Evolutionary conservation across 2,113 vertebrate genomes (phyloP).

Genomic region (Rhizomys pruinosus): DNA sequence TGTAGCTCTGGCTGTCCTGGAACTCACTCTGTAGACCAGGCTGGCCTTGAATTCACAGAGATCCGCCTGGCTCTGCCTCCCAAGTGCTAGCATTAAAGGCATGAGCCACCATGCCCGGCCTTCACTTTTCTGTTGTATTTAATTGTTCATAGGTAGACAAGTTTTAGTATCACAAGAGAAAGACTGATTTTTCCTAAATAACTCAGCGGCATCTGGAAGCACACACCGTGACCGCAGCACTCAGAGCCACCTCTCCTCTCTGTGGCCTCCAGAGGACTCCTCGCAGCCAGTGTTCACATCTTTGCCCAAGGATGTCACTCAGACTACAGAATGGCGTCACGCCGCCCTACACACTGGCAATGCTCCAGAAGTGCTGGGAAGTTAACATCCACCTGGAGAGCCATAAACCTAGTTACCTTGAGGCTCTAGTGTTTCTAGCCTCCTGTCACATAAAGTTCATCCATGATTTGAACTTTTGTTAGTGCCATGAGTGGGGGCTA

Average conservation of each 20-base stretch:
- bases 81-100: too few species aligned
- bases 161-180: conserved; percentile 8
- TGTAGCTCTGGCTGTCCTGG: too few species aligned
- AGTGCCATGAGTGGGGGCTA: background rate
- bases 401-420: background rate
- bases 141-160: background rate
- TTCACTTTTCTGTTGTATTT: background rate
- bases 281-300: background rate
- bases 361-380: background rate
- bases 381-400: background rate
- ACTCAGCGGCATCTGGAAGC: background rate
- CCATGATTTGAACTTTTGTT: background rate
- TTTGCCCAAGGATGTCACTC: background rate
- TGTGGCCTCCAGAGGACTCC: background rate
- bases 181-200: background rate
- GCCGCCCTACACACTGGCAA: accelerated
- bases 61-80: too few species aligned
- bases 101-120: too few species aligned
- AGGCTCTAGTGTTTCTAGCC: too few species aligned
- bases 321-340: accelerated
- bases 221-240: background rate
- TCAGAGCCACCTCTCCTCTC: background rate
- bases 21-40: too few species aligned
- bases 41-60: too few species aligned
- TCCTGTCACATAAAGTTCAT: too few species aligned